Evolutionary conservation across 1,140 invertebrate species (phyloP).

Genomic region (Planococcus citri): DNA sequence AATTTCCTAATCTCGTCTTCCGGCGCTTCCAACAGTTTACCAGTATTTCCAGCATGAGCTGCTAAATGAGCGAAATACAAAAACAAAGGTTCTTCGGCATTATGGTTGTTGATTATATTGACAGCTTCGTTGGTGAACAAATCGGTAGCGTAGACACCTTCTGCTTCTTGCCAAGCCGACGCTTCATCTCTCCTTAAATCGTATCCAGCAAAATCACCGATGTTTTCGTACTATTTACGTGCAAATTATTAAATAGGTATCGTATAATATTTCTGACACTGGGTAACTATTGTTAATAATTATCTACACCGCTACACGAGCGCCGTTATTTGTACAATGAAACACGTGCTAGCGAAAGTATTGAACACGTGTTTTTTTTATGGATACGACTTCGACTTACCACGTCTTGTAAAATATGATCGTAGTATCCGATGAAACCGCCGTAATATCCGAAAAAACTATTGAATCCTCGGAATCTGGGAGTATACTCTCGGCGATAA

Average conservation of each 20-base stretch:
- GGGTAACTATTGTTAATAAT: not conserved
- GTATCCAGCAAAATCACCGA: constrained; percentile 38
- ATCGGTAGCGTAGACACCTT: constrained; percentile 54
- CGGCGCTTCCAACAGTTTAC: constrained; percentile 46
- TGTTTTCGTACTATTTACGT: constrained; percentile 25
- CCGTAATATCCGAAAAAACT: constrained; percentile 72
- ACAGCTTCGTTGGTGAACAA: constrained; percentile 51
- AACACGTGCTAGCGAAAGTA: not conserved
- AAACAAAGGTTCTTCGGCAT: constrained; percentile 45
- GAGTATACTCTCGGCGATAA: constrained; percentile 55
- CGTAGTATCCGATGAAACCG: constrained; percentile 70
- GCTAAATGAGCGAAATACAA: constrained; percentile 54
- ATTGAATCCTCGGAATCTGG: constrained; percentile 69
- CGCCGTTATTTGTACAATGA: not conserved
- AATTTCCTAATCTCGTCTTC: constrained; percentile 48
- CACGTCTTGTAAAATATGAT: constrained; percentile 46
- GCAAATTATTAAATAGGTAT: too few relatives aligned
- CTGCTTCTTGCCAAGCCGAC: constrained; percentile 41
- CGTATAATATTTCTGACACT: too few relatives aligned
- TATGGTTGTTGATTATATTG: constrained; percentile 43
- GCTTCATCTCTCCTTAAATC: constrained; percentile 42
- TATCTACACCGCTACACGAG: too few relatives aligned
- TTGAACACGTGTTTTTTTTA: not conserved
- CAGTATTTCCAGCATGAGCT: constrained; percentile 47
- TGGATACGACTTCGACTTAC: constrained; percentile 33